These are phyloP conservation scores for Loris lydekkerianus DNA, from an alignment of 2,797 vertebrate genomes.

Conservation along the genomic window DNA sequence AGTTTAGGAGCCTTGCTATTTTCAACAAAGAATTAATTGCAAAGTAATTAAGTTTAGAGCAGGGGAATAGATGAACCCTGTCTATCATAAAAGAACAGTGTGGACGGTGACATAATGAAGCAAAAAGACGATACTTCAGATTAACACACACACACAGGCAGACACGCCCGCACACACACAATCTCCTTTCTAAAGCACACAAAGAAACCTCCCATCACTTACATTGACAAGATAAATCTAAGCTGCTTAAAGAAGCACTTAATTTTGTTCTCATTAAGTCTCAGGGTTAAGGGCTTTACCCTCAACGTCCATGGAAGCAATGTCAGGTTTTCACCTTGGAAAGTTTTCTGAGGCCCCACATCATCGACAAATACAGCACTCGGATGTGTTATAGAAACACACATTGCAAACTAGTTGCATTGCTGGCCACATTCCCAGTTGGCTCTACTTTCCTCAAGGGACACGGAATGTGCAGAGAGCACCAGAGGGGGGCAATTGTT, in stretches of 20 bases:
- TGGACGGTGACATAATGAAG: conserved; percentile 78
- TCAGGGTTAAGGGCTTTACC: conserved; percentile 77
- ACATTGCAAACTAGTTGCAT: conserved; percentile 44
- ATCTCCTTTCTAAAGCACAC: conserved; percentile 72
- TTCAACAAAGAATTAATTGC: conserved; percentile 87
- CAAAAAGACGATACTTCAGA: conserved; percentile 71
- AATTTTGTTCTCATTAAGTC: conserved; percentile 80
- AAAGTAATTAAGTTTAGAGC: conserved; percentile 86
- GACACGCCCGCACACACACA: not conserved
- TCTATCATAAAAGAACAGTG: conserved; percentile 83
- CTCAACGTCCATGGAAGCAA: conserved; percentile 60
- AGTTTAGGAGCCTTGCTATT: conserved; percentile 85
- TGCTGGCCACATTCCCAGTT: conserved; percentile 36
- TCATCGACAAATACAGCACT: conserved; percentile 61
- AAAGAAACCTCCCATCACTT: conserved; percentile 76
- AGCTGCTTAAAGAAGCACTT: conserved; percentile 84
- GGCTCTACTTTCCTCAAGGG: not conserved
- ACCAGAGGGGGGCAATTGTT: not conserved
- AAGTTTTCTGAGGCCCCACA: conserved; percentile 72
- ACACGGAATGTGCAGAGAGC: not conserved
- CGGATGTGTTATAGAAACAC: not conserved
- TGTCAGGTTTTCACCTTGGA: conserved; percentile 82
- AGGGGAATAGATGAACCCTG: conserved; percentile 85
- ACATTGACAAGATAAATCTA: conserved; percentile 82
- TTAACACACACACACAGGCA: conserved; percentile 6